phyloP scores from a whole-genome alignment of 2,888 invertebrate genomes.

The Leptinotarsa tumamoca region DNA sequence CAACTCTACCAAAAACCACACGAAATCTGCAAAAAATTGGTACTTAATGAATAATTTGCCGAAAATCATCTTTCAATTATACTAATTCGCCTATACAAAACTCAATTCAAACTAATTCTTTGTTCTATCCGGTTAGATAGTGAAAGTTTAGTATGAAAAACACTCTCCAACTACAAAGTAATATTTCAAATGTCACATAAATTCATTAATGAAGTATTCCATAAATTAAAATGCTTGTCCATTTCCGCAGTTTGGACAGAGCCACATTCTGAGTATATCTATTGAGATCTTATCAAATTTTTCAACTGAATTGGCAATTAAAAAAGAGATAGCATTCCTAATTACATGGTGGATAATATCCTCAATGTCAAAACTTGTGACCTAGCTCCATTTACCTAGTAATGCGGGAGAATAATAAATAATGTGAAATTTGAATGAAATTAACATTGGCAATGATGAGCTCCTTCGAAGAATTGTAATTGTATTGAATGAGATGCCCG shows the following conservation, averaged over 20 bases:
- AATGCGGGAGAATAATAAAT: slow-evolving; percentile 25
- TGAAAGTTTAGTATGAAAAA: no score
- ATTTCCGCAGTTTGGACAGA: not conserved
- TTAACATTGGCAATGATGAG: slow-evolving; percentile 26
- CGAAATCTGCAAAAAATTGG: no score
- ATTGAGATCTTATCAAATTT: not conserved
- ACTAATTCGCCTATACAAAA: no score
- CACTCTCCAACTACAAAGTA: no score
- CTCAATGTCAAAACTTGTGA: slow-evolving; percentile 20
- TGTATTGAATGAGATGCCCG: not conserved
- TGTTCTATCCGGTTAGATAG: no score
- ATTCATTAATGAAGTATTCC: no score
- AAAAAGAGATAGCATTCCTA: not conserved
- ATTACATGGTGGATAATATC: slow-evolving; percentile 3
- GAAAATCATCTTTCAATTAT: no score
- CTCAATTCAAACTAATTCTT: no score
- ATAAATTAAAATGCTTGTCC: no score
- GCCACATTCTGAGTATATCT: not conserved
- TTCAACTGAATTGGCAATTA: not conserved
- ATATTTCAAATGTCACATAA: no score
- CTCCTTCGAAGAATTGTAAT: not conserved
- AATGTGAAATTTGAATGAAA: slow-evolving; percentile 23
- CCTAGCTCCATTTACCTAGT: slow-evolving; percentile 28
- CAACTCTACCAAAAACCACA: no score
- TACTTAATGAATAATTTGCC: no score